These are phyloP conservation scores for Distichodus sexfasciatus DNA, from an alignment of 2,797 vertebrate genomes.

Conservation along the genomic window DNA sequence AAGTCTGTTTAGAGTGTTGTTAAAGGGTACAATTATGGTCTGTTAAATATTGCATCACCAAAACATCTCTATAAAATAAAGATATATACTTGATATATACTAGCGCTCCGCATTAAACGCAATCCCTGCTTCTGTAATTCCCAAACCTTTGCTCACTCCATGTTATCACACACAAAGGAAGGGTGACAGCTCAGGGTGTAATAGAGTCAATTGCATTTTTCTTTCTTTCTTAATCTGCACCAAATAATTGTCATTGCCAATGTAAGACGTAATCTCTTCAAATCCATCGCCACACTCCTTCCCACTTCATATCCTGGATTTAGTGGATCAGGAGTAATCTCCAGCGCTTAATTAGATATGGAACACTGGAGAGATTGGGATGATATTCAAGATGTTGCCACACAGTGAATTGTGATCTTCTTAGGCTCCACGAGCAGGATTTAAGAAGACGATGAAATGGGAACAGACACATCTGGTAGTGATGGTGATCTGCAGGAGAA, in stretches of 20 bases:
- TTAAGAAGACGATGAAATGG: not conserved
- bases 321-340: conserved; percentile 33
- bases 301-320: conserved; percentile 12
- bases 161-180: not conserved
- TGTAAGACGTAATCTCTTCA: conserved; percentile 12
- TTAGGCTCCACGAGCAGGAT: not conserved
- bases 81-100: no score
- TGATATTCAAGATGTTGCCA: conserved; percentile 5
- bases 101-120: no score
- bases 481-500: not conserved
- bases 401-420: conserved; percentile 10
- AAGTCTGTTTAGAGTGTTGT: no score
- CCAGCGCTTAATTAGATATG: conserved; percentile 42
- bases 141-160: not conserved
- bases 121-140: not conserved
- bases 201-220: not conserved
- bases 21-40: no score
- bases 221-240: conserved; percentile 1
- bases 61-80: no score
- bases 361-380: conserved; percentile 1
- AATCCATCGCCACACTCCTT: conserved; percentile 27
- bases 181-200: not conserved
- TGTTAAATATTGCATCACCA: no score
- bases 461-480: not conserved
- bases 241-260: conserved; percentile 15